A percentile compares a stretch with the other conserved stretches of the same genome.
Conservation (phyloP, 1,140 invertebrate species). For the Euwallacea fornicatus region DNA sequence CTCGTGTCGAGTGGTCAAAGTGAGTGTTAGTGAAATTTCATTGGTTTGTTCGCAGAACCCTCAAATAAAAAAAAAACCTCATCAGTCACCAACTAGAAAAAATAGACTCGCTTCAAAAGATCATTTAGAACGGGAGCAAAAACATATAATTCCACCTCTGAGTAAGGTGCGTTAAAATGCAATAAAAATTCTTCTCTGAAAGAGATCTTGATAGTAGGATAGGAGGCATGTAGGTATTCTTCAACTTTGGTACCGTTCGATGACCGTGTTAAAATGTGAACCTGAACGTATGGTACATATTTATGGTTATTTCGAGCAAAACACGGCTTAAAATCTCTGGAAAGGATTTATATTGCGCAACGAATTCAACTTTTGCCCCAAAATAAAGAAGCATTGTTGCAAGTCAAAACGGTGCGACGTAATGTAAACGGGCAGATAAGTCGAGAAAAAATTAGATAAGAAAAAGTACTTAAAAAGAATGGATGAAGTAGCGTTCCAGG, state of each 20-base stretch:
- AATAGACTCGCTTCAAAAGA: background rate
- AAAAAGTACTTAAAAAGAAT: slow-evolving; percentile 43
- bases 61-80: slow-evolving; percentile 3
- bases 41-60: background rate
- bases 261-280: slow-evolving; percentile 28
- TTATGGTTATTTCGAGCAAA: background rate
- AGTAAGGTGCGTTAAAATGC: too few relatives aligned
- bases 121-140: background rate
- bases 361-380: background rate
- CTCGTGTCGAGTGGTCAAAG: background rate
- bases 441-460: background rate
- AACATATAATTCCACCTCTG: background rate
- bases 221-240: slow-evolving; percentile 5
- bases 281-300: slow-evolving; percentile 16
- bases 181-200: slow-evolving; percentile 2
- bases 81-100: background rate
- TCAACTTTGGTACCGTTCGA: slow-evolving; percentile 22
- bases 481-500: slow-evolving; percentile 65
- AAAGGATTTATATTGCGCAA: background rate
- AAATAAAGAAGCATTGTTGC: background rate
- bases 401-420: background rate
- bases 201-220: slow-evolving; percentile 1
- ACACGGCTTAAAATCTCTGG: background rate
- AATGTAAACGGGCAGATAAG: too few relatives aligned
- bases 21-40: background rate